Evolutionary conservation across 2,888 invertebrate species (phyloP).

Genomic region (Leucoma salicis): DNA sequence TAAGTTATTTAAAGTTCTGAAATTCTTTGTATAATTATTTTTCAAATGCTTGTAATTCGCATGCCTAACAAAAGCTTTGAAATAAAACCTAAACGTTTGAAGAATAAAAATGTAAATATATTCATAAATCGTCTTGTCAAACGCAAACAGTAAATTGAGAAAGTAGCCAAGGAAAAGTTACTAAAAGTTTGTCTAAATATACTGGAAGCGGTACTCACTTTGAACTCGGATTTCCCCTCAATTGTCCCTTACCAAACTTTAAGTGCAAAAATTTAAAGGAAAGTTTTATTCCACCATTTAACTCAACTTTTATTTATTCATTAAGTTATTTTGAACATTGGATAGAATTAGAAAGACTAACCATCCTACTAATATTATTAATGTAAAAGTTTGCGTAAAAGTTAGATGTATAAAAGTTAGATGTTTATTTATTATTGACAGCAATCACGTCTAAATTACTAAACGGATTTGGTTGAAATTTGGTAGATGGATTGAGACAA

Average conservation of each 20-base stretch:
- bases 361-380: no score
- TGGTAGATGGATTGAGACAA: no score
- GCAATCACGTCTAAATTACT: no score
- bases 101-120: slow-evolving; percentile 14
- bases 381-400: no score
- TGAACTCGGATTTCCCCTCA: slow-evolving; percentile 6
- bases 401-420: no score
- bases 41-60: background rate
- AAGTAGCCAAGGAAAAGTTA: slow-evolving; percentile 16
- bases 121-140: slow-evolving; percentile 26
- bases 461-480: no score
- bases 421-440: no score
- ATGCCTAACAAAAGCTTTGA: background rate
- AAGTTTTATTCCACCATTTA: slow-evolving; percentile 8
- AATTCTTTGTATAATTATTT: no score
- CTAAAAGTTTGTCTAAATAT: slow-evolving; percentile 33
- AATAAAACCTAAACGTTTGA: slow-evolving; percentile 11
- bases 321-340: background rate
- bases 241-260: slow-evolving; percentile 9
- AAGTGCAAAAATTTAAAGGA: slow-evolving; percentile 7
- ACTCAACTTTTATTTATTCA: background rate
- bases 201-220: slow-evolving; percentile 25
- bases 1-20: no score
- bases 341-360: no score
- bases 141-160: slow-evolving; percentile 19